Conservation (phyloP, 2,113 vertebrate genomes). For the Ageneiosus marmoratus region DNA sequence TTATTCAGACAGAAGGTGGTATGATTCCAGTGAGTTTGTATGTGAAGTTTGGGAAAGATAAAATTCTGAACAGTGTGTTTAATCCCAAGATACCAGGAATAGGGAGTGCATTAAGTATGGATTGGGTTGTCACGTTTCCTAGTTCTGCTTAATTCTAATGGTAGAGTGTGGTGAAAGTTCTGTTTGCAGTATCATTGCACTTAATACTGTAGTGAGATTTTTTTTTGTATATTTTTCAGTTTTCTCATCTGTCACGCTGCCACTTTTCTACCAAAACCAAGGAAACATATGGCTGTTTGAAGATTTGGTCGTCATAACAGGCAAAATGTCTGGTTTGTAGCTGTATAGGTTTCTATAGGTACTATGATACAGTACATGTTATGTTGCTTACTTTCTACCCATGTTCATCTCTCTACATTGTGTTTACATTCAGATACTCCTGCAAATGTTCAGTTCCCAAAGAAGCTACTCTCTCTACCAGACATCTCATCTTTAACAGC, state of each 20-base stretch:
- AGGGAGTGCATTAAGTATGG: no score
- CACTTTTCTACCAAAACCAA: slow-evolving; percentile 89
- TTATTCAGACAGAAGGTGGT: no score
- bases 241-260: slow-evolving; percentile 87
- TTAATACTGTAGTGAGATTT: not conserved
- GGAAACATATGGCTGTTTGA: slow-evolving; percentile 97
- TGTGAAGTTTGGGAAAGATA: no score
- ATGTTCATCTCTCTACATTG: not conserved
- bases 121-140: not conserved
- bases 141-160: not conserved
- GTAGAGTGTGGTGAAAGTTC: slow-evolving; percentile 66
- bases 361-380: not conserved
- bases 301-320: slow-evolving; percentile 87
- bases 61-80: no score
- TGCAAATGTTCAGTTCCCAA: slow-evolving; percentile 86
- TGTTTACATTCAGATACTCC: slow-evolving; percentile 58
- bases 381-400: not conserved
- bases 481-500: slow-evolving; percentile 80
- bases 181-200: slow-evolving; percentile 32
- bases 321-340: slow-evolving; percentile 84
- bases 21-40: no score
- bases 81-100: no score
- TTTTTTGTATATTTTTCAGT: slow-evolving; percentile 70
- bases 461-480: slow-evolving; percentile 79
- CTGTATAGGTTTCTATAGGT: not conserved